Evolutionary conservation across 2,888 invertebrate genomes (phyloP), one percentile per base, ranked within the genome.

Genomic region (Alcis repandata): DNA sequence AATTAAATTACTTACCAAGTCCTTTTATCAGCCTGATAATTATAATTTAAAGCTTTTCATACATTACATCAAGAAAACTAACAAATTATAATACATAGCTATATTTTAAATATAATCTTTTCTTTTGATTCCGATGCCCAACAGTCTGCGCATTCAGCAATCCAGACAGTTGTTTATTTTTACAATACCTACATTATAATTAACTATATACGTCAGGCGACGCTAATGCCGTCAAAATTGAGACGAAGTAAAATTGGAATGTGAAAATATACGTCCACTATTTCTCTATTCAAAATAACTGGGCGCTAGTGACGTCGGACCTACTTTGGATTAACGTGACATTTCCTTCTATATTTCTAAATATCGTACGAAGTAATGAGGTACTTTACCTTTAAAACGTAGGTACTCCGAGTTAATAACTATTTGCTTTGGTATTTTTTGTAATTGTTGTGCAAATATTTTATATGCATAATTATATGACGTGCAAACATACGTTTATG

Each of bases 241-340:
- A 59, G 59, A 32, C 53, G 64, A 51, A 49, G 49, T 27, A 51
- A 53, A 63, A 51, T 38, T 53, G 60, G 57, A 60, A 60, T 52
- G 43, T 54, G 57, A 40, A 54, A 64, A 54, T 43, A 59, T 33
- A 38, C 22, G 19, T 52, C 46, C 17, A 59, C 43, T 59, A 32
- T 51, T 49, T 59, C 45, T 56, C 49, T 48, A 49, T 40, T 59
- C 46, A 20, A 58, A 63, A 63, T 59, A 63, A 59, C 58, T 48
- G 52, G 19, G 49, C 22, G 41, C 46, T 46, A 10, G 20, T 69
- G 69, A 69, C 69, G 69, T 59, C 46, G 52, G 56, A 49, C 64
- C 62, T 64, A 62, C 52, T 64, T 64, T 52, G 19, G 49, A 61
- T 59, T 20, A 2, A 22, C 2, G 48, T 61, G 48, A 63, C 33